Percentiles rank a stretch among this genome's conserved stretches.
These are phyloP conservation scores for Cotesia vestalis DNA, from an alignment of 1,140 invertebrate species.

Conservation along the genomic window DNA sequence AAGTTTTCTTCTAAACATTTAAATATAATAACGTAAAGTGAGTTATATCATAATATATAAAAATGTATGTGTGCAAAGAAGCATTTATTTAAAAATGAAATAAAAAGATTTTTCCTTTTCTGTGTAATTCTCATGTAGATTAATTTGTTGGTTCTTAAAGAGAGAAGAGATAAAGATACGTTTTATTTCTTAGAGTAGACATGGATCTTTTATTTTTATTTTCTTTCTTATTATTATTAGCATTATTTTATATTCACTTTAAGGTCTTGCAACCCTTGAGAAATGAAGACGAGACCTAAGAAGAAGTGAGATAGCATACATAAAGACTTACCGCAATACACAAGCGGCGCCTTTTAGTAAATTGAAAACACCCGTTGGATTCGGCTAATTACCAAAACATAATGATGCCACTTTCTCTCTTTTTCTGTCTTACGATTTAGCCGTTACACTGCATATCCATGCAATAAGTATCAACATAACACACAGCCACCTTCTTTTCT, in stretches of 20 bases:
- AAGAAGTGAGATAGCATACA: conserved; percentile 14
- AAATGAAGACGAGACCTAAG: conserved; percentile 8
- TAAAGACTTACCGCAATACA: conserved; percentile 35
- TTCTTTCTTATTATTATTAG: conserved; percentile 18
- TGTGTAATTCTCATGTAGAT: no score
- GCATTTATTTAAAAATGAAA: no score
- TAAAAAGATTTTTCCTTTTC: no score
- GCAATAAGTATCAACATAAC: not conserved
- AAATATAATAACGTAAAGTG: no score
- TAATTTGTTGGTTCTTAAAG: no score
- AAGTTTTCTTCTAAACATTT: no score
- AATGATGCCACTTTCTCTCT: conserved; percentile 48
- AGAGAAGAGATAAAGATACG: not conserved
- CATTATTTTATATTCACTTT: conserved; percentile 34
- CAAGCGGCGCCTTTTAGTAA: conserved; percentile 57
- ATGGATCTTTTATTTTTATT: conserved; percentile 44
- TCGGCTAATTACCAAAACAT: conserved; percentile 61
- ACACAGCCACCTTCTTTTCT: conserved; percentile 13
- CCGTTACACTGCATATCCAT: conserved; percentile 41
- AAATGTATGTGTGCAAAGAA: no score
- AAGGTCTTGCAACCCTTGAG: conserved; percentile 31
- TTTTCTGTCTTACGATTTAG: conserved; percentile 41
- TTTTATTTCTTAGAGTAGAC: conserved; percentile 13
- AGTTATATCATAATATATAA: no score
- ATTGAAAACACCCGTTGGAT: conserved; percentile 59